A percentile compares a stretch with the other conserved stretches of the same genome.
Evolutionary conservation across 2,113 vertebrate genomes (phyloP).

Genomic region (Spermophilus dauricus): DNA sequence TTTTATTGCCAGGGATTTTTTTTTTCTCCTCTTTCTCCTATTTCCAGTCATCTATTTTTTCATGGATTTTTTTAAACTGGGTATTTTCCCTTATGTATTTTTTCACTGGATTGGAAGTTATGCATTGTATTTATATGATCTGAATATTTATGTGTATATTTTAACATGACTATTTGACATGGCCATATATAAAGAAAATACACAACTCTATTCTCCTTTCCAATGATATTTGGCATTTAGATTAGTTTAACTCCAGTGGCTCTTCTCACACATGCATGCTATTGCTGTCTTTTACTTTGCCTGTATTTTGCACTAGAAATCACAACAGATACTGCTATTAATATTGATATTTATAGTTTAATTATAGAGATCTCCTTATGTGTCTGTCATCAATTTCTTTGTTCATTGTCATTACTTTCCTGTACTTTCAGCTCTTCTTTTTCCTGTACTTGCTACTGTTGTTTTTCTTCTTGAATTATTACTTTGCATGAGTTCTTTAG

Average conservation of each 20-base stretch:
- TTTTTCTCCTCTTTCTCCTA: fast-evolving
- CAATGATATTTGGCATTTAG: background rate
- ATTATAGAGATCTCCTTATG: background rate
- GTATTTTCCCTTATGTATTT: background rate
- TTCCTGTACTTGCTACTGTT: background rate
- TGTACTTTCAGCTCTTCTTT: background rate
- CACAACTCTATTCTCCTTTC: background rate
- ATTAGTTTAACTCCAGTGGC: background rate
- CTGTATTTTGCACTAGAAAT: background rate
- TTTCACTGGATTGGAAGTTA: background rate
- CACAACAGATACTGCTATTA: background rate
- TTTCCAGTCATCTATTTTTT: background rate
- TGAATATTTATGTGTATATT: slow-evolving; percentile 30
- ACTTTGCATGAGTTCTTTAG: background rate
- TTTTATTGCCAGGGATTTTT: background rate
- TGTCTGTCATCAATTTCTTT: background rate
- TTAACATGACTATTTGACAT: background rate
- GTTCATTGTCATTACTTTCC: background rate
- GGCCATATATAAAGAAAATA: background rate
- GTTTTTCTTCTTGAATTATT: background rate
- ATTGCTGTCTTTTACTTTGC: background rate
- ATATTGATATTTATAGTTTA: slow-evolving; percentile 8
- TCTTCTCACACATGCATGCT: background rate
- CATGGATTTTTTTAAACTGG: background rate
- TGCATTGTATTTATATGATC: background rate